phyloP scores from a whole-genome alignment of 2,797 vertebrate species.

The Tenualosa ilisha region DNA sequence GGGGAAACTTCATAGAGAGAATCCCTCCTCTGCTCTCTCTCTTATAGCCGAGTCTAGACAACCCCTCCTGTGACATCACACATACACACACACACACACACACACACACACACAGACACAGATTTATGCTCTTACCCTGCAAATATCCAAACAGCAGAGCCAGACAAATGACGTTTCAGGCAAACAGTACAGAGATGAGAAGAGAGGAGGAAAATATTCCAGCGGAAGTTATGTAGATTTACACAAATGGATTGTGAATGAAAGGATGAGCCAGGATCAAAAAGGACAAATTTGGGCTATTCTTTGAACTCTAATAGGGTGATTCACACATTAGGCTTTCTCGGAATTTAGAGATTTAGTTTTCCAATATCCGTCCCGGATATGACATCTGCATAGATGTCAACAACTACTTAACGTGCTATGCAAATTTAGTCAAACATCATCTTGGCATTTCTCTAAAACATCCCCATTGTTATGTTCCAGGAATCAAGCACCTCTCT shows the following conservation, averaged over 20 bases:
- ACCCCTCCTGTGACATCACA: conserved; percentile 54
- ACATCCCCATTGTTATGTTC: background rate
- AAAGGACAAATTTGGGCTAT: background rate
- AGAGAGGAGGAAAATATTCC: conserved; percentile 11
- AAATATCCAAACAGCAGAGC: conserved; percentile 3
- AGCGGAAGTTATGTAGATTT: conserved; percentile 8
- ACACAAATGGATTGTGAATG: background rate
- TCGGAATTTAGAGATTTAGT: background rate
- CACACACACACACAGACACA: conserved; percentile 40
- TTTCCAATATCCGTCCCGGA: background rate
- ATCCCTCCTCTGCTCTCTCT: conserved; percentile 40
- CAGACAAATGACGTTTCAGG: conserved; percentile 20
- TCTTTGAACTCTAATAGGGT: background rate
- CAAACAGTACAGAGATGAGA: conserved; percentile 14
- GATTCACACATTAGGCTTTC: background rate
- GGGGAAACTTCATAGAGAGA: conserved; percentile 46
- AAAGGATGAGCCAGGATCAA: background rate
- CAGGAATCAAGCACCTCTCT: background rate
- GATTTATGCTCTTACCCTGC: background rate
- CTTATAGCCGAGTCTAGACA: conserved; percentile 56
- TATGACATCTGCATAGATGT: background rate
- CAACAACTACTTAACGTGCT: background rate
- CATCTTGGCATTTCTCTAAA: background rate
- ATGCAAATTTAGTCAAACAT: background rate
- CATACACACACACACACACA: conserved; percentile 34